These are phyloP conservation scores for Psylliodes chrysocephalus DNA, from an alignment of 2,888 invertebrate genomes.

Conservation along the genomic window DNA sequence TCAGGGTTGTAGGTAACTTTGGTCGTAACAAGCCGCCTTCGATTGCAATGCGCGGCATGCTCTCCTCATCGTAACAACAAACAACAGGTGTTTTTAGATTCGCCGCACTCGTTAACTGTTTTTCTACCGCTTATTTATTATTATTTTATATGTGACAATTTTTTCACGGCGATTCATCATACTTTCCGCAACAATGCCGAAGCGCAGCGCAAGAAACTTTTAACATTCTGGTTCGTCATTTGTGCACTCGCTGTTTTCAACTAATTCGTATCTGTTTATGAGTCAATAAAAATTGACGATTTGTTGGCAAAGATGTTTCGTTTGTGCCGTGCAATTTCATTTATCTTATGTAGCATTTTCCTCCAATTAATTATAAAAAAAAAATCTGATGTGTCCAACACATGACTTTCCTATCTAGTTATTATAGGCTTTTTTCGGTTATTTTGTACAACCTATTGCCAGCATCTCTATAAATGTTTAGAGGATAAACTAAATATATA, in stretches of 20 bases:
- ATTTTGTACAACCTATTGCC: too few species aligned
- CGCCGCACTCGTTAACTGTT: slow-evolving; percentile 55
- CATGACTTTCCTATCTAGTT: too few species aligned
- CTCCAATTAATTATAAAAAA: too few species aligned
- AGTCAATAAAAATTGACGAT: slow-evolving; percentile 26
- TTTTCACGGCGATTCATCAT: slow-evolving; percentile 52
- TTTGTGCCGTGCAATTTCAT: too few species aligned
- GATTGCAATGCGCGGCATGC: slow-evolving; percentile 56
- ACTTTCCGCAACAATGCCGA: slow-evolving; percentile 27
- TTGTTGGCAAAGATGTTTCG: not conserved
- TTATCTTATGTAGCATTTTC: too few species aligned
- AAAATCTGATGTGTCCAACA: too few species aligned
- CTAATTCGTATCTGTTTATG: slow-evolving; percentile 27
- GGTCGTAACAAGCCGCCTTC: slow-evolving; percentile 54
- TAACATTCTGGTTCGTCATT: slow-evolving; percentile 20
- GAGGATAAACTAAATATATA: too few species aligned
- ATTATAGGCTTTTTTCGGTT: too few species aligned
- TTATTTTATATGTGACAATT: slow-evolving; percentile 55
- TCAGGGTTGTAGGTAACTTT: slow-evolving; percentile 53
- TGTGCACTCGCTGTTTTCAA: slow-evolving; percentile 16
- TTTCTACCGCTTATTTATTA: slow-evolving; percentile 54
- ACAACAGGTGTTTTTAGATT: slow-evolving; percentile 57
- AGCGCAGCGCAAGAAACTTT: slow-evolving; percentile 18
- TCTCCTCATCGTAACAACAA: slow-evolving; percentile 46
- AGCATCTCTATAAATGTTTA: too few species aligned